Evolutionary conservation across 2,888 invertebrate genomes (phyloP).

Genomic region (Sympetrum striolatum): DNA sequence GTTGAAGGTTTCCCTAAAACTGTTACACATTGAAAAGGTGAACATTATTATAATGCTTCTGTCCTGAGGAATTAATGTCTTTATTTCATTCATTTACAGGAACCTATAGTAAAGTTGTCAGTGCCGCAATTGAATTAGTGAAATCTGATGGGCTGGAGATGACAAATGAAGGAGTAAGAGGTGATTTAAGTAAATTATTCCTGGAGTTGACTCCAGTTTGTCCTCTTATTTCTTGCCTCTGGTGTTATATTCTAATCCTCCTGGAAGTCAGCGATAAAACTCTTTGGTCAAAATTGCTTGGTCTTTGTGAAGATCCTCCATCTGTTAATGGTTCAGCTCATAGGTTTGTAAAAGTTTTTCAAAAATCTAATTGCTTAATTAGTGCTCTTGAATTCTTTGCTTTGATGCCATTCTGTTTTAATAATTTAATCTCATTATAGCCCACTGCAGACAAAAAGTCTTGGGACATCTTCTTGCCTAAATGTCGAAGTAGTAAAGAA

Average conservation of each 20-base stretch:
- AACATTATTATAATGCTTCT: background rate
- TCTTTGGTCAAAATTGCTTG: constrained; percentile 73
- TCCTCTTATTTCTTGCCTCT: constrained; percentile 76
- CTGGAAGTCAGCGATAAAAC: constrained; percentile 73
- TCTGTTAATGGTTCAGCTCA: constrained; percentile 50
- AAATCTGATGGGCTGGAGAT: constrained; percentile 54
- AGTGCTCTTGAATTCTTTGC: background rate
- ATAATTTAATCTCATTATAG: background rate
- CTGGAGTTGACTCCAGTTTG: constrained; percentile 64
- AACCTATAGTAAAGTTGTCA: constrained; percentile 65
- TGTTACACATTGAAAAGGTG: too few relatives aligned
- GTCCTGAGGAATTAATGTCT: background rate
- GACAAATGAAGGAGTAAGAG: constrained; percentile 63
- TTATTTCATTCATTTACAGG: constrained; percentile 54
- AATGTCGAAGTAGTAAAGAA: constrained; percentile 71
- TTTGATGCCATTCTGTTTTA: background rate
- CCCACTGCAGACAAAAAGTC: constrained; percentile 21
- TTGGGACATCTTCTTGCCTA: constrained; percentile 50
- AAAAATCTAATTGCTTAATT: too few relatives aligned
- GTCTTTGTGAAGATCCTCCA: constrained; percentile 52
- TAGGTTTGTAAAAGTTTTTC: constrained; percentile 47
- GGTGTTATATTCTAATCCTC: constrained; percentile 79
- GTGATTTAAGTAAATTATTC: constrained; percentile 66
- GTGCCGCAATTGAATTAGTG: constrained; percentile 63
- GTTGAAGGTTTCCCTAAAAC: constrained; percentile 2